These are phyloP conservation scores for human DNA, from an alignment of 2,113 vertebrate genomes.

Conservation along the genomic window GRCh38 chr11:115767001-115767500, in stretches of 20 bases:
- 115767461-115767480: not conserved
- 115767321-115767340: slow-evolving; percentile 69
- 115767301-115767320: slow-evolving; percentile 62
- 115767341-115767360: slow-evolving; percentile 72
- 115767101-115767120: slow-evolving; percentile 25
- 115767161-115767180: slow-evolving; percentile 53
- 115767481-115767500: not conserved
- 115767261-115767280: slow-evolving; percentile 64
- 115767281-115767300: slow-evolving; percentile 77
- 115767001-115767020: not conserved
- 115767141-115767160: slow-evolving; percentile 70
- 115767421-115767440: not conserved
- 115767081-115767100: slow-evolving; percentile 16
- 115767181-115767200: slow-evolving; percentile 1
- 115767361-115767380: slow-evolving; percentile 46
- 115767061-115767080: slow-evolving; percentile 39
- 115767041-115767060: not conserved
- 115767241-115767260: slow-evolving; percentile 75
- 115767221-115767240: slow-evolving; percentile 73
- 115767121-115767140: slow-evolving; percentile 61
- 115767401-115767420: slow-evolving; percentile 22
- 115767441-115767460: not conserved
- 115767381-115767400: slow-evolving; percentile 30
- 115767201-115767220: slow-evolving; percentile 70
- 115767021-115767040: not conserved